Evolutionary conservation across 2,888 invertebrate species (phyloP).

Genomic region (Agrilus biguttatus): DNA sequence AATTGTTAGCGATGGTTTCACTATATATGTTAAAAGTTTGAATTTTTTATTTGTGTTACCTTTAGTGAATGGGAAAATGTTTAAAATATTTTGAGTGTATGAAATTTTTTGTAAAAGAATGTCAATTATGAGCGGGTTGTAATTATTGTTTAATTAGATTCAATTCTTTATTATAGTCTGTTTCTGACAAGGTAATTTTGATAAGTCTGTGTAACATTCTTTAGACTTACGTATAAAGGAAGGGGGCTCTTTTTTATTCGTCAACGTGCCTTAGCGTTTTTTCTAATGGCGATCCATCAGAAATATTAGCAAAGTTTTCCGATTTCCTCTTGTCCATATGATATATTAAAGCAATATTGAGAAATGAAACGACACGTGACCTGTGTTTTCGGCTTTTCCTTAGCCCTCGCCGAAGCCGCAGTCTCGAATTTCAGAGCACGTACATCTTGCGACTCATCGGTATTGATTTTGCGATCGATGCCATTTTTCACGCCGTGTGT

Average conservation of each 20-base stretch:
- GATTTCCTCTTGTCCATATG: conserved; percentile 21
- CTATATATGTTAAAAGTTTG: no score
- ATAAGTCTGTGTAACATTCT: no score
- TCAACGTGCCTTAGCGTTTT: conserved; percentile 3
- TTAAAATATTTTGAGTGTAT: no score
- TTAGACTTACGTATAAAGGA: no score
- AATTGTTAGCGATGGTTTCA: no score
- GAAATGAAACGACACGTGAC: conserved; percentile 21
- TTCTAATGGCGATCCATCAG: not conserved
- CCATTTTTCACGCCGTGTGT: conserved; percentile 10
- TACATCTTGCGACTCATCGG: conserved; percentile 11
- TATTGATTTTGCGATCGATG: conserved; percentile 16
- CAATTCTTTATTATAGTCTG: no score
- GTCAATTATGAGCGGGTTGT: no score
- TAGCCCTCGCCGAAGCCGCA: conserved; percentile 8
- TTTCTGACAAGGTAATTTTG: no score
- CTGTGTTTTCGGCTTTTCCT: conserved; percentile 11
- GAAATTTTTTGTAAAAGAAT: no score
- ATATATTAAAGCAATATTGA: conserved; percentile 21
- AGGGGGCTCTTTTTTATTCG: not conserved
- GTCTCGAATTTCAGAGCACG: conserved; percentile 17
- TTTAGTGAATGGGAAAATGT: no score
- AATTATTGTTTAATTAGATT: no score
- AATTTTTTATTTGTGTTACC: no score
- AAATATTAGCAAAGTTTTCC: conserved; percentile 13